Percentiles rank a stretch among this genome's conserved stretches.
Evolutionary conservation across 2,797 vertebrate genomes (phyloP).

Genomic region (Pipistrellus nathusii): DNA sequence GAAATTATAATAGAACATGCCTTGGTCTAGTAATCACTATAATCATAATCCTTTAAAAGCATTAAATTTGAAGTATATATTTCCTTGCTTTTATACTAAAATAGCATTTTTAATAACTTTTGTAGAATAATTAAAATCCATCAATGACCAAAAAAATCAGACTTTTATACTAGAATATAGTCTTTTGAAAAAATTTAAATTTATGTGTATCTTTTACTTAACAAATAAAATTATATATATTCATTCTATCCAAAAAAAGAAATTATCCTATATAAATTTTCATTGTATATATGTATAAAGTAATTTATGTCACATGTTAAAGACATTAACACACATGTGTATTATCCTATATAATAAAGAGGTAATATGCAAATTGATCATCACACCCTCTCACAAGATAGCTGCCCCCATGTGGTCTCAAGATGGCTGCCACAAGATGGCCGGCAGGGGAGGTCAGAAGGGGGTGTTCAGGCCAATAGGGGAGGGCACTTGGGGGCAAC

Average conservation of each 20-base stretch:
- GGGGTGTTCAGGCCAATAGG: too few species aligned
- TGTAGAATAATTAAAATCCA: not conserved
- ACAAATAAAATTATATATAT: not conserved
- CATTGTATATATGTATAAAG: not conserved
- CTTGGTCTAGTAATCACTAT: not conserved
- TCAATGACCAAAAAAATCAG: not conserved
- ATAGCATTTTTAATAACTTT: not conserved
- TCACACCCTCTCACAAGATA: too few species aligned
- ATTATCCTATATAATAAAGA: not conserved
- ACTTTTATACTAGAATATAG: not conserved
- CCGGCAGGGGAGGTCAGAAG: too few species aligned
- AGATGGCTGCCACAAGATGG: too few species aligned
- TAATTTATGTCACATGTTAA: not conserved
- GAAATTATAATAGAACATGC: not conserved
- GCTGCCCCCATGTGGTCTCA: too few species aligned
- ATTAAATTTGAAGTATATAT: slow-evolving; percentile 9
- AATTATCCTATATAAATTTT: not conserved
- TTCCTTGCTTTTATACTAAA: not conserved
- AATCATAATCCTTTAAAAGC: not conserved
- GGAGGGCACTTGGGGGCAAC: too few species aligned
- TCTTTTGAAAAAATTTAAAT: slow-evolving; percentile 5
- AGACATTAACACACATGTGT: not conserved
- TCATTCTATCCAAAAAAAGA: not conserved
- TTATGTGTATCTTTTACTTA: not conserved
- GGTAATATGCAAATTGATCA: too few species aligned